These are phyloP conservation scores for Thinocorus orbignyianus DNA, from an alignment of 2,113 vertebrate species.

Conservation along the genomic window DNA sequence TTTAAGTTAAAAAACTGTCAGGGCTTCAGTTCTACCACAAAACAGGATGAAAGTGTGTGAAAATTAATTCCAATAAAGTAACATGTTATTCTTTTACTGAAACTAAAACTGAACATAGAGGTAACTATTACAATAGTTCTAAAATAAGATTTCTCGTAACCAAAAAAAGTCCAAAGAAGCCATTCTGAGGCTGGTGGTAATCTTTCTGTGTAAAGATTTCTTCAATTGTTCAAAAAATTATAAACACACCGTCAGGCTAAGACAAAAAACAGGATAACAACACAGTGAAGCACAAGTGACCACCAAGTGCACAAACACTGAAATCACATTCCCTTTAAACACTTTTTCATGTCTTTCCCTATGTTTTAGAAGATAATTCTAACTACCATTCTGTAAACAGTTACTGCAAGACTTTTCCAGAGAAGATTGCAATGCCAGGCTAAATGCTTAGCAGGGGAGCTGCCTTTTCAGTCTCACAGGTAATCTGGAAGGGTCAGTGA, in stretches of 20 bases:
- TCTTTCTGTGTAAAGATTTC: not conserved
- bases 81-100: not conserved
- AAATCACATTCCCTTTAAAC: not conserved
- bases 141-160: not conserved
- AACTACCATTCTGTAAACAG: not conserved
- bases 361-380: not conserved
- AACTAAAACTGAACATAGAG: not conserved
- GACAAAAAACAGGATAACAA: not conserved
- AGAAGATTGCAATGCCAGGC: not conserved
- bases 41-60: not conserved
- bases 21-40: not conserved
- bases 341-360: not conserved
- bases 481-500: not conserved
- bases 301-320: not conserved
- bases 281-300: not conserved
- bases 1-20: not conserved
- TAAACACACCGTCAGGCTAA: not conserved
- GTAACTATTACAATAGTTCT: not conserved
- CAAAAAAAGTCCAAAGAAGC: not conserved
- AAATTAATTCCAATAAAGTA: not conserved
- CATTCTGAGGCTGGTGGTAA: not conserved
- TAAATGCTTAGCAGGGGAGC: not conserved
- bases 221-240: not conserved
- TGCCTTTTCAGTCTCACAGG: not conserved
- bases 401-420: not conserved